Percentiles rank a stretch among this genome's conserved stretches.
Evolutionary conservation across 2,888 invertebrate species (phyloP).

Genomic region (Rambutsinella grinnellia): DNA sequence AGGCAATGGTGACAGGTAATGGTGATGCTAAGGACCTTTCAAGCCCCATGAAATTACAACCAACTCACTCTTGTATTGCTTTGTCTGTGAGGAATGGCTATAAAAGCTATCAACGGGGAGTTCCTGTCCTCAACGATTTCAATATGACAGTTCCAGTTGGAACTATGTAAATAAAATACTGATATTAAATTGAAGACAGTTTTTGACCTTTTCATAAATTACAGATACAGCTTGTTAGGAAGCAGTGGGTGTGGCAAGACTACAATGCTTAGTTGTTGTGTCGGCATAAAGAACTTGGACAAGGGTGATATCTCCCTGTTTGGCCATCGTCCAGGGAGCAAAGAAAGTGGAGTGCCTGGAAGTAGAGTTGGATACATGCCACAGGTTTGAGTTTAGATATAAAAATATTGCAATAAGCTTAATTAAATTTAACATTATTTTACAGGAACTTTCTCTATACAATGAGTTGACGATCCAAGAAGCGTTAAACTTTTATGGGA

Average conservation of each 20-base stretch:
- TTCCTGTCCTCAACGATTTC: constrained; percentile 27
- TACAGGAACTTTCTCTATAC: constrained; percentile 85
- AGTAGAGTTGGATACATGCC: constrained; percentile 97
- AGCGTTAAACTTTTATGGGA: constrained; percentile 95
- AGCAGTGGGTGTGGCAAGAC: constrained; percentile 79
- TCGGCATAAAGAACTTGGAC: constrained; percentile 87
- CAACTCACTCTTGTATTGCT: background rate
- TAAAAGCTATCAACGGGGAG: constrained; percentile 32
- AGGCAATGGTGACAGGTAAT: background rate
- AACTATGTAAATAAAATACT: constrained; percentile 29
- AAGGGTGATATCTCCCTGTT: constrained; percentile 90
- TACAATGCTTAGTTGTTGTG: constrained; percentile 91
- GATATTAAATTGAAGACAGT: background rate
- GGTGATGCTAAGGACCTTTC: background rate
- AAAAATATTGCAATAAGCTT: background rate
- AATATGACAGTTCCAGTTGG: constrained; percentile 45
- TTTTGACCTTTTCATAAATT: background rate
- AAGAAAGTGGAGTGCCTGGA: constrained; percentile 90
- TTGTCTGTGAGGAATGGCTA: constrained; percentile 20
- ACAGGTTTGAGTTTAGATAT: constrained; percentile 73
- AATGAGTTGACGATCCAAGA: constrained; percentile 93
- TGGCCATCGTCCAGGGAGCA: constrained; percentile 89
- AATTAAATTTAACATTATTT: constrained; percentile 18
- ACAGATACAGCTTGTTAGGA: constrained; percentile 38
- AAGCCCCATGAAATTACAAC: too few species aligned